Conservation (phyloP, 92 coral and sea anemone species). For the Meandrina meandrites region DNA sequence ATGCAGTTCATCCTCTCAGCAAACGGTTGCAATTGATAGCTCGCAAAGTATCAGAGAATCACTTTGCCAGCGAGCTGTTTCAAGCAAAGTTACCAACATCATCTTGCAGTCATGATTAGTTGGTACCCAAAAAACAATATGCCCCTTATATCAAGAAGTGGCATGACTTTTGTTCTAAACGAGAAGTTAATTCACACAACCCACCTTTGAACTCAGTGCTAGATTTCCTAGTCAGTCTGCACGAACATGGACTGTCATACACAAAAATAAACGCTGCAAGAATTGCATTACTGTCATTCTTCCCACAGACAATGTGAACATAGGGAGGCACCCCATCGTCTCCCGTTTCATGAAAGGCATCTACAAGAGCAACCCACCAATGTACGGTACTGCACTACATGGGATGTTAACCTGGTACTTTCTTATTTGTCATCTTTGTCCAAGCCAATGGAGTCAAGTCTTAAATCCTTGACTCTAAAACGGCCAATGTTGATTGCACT, state of each 20-base stretch:
- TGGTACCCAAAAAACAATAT: slow-evolving; percentile 52
- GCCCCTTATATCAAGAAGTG: slow-evolving; percentile 46
- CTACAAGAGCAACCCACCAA: slow-evolving; percentile 47
- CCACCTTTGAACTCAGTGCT: slow-evolving; percentile 44
- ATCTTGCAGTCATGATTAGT: slow-evolving; percentile 49
- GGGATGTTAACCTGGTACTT: slow-evolving; percentile 52
- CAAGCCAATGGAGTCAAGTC: slow-evolving; percentile 8
- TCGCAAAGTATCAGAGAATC: slow-evolving; percentile 63
- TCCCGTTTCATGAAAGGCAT: slow-evolving; percentile 67
- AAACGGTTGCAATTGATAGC: slow-evolving; percentile 45
- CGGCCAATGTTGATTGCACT: slow-evolving; percentile 34
- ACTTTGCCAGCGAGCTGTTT: slow-evolving; percentile 50
- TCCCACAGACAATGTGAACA: slow-evolving; percentile 23
- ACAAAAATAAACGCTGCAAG: slow-evolving; percentile 59
- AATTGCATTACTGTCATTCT: slow-evolving; percentile 46
- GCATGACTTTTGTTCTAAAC: slow-evolving; percentile 42
- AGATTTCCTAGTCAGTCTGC: slow-evolving; percentile 45
- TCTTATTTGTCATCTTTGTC: slow-evolving; percentile 36
- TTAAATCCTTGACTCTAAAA: slow-evolving; percentile 30
- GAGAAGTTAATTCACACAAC: slow-evolving; percentile 44
- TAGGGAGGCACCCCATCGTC: slow-evolving; percentile 48
- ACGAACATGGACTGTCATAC: slow-evolving; percentile 44
- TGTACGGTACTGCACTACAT: slow-evolving; percentile 50
- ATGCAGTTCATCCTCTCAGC: slow-evolving; percentile 56
- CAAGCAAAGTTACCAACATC: slow-evolving; percentile 41